These are phyloP conservation scores for Nomada hirtipes DNA, from an alignment of 2,888 invertebrate genomes.

Conservation along the genomic window DNA sequence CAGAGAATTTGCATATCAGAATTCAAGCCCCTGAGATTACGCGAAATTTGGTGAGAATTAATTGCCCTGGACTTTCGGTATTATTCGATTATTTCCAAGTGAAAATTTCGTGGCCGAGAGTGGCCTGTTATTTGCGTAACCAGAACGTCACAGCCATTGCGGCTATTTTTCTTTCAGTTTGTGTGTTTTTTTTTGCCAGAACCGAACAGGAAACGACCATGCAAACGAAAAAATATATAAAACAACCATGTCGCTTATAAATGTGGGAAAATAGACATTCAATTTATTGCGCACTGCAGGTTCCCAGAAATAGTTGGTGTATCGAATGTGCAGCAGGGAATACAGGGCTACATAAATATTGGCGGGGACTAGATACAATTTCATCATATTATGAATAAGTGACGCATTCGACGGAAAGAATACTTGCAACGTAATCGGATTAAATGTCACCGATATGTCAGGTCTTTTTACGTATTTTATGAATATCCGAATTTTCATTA, in stretches of 20 bases:
- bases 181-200: neutral
- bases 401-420: too few species aligned
- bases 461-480: neutral
- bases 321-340: constrained; percentile 1
- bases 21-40: constrained; percentile 64
- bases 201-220: neutral
- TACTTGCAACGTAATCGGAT: neutral
- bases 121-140: constrained; percentile 35
- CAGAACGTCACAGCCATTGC: neutral
- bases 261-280: constrained; percentile 39
- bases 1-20: constrained; percentile 69
- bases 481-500: neutral
- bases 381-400: neutral
- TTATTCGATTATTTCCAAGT: constrained; percentile 54
- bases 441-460: too few species aligned
- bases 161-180: neutral
- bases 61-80: constrained; percentile 50
- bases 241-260: constrained; percentile 4
- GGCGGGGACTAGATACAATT: neutral
- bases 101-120: constrained; percentile 31
- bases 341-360: constrained; percentile 6
- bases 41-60: constrained; percentile 58
- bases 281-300: constrained; percentile 20
- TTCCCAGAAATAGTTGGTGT: constrained; percentile 23
- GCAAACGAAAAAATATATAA: constrained; percentile 18